A percentile compares a stretch with the other conserved stretches of the same genome.
Conservation (phyloP, 2,113 vertebrate genomes). For the Dromas ardeola region DNA sequence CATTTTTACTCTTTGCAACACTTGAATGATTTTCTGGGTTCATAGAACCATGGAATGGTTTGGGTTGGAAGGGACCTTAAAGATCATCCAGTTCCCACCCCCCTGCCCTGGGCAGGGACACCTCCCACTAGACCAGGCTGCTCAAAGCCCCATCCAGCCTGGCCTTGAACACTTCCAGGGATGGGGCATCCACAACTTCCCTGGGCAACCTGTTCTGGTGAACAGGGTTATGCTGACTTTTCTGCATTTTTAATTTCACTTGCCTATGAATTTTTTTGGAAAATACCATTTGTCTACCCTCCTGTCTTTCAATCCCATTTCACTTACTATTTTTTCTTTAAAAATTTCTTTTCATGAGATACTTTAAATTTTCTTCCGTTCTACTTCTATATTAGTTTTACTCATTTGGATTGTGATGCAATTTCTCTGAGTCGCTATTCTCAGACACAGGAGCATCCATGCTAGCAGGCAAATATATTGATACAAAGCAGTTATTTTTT, state of each 20-base stretch:
- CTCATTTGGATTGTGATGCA: background rate
- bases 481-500: background rate
- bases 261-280: background rate
- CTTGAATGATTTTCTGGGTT: background rate
- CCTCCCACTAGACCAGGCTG: background rate
- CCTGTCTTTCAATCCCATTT: background rate
- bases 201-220: background rate
- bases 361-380: background rate
- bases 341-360: background rate
- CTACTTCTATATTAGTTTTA: background rate
- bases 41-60: background rate
- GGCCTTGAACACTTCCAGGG: background rate
- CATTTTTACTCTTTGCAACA: background rate
- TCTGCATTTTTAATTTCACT: background rate
- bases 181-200: background rate
- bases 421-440: background rate
- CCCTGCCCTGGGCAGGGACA: background rate
- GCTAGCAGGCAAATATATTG: background rate
- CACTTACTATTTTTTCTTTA: background rate
- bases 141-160: background rate
- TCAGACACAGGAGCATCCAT: background rate
- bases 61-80: background rate
- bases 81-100: background rate
- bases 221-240: background rate
- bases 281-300: background rate